Conservation (phyloP, 2,797 vertebrate species). For the Xiphophorus birchmanni region DNA sequence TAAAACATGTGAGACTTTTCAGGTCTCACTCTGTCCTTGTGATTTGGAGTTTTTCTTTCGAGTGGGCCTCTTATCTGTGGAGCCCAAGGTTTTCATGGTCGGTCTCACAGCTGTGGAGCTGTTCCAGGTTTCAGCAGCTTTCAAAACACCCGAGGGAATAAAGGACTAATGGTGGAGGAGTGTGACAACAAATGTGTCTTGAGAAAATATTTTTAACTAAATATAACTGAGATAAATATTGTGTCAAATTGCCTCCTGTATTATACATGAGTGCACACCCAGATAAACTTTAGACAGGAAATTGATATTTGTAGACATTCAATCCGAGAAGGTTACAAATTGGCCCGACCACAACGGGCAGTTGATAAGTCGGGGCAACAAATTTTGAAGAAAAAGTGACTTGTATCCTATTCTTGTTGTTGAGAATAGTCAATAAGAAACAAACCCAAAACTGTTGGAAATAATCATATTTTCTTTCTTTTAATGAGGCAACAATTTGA, state of each 20-base stretch:
- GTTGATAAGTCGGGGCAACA: neutral
- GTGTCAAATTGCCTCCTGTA: neutral
- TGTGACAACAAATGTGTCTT: neutral
- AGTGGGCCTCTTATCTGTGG: constrained; percentile 3
- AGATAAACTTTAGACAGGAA: neutral
- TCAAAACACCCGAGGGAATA: neutral
- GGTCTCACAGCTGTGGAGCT: constrained; percentile 5
- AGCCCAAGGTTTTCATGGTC: neutral
- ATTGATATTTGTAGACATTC: neutral
- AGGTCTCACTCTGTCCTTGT: neutral
- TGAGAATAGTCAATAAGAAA: neutral
- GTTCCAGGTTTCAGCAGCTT: neutral
- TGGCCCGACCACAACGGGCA: neutral
- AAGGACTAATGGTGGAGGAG: neutral
- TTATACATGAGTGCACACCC: neutral
- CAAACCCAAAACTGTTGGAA: neutral
- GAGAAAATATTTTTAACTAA: no score
- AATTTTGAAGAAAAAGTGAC: neutral
- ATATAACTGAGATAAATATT: neutral
- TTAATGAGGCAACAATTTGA: neutral
- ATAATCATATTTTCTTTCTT: neutral
- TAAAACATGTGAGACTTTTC: neutral
- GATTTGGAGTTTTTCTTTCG: neutral
- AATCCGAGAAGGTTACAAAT: neutral
- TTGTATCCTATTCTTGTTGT: neutral